These are phyloP conservation scores for Myotis planiceps DNA, from an alignment of 2,797 vertebrate genomes.

Conservation along the genomic window DNA sequence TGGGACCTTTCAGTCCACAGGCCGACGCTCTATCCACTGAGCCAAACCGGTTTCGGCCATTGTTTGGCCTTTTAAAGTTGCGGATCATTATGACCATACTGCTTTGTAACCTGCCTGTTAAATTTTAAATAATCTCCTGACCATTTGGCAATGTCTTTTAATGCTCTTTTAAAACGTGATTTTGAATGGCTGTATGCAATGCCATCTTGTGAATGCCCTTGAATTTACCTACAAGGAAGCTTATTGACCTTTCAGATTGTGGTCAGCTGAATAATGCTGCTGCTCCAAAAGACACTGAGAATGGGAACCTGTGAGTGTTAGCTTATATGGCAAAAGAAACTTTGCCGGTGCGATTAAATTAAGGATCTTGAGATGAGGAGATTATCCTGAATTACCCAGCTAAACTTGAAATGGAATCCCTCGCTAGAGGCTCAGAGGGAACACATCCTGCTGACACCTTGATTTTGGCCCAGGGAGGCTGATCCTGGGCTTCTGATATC, in stretches of 20 bases:
- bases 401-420: not conserved
- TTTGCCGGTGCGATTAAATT: not conserved
- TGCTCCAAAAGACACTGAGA: not conserved
- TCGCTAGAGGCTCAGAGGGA: not conserved
- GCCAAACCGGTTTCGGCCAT: too few relatives aligned
- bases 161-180: not conserved
- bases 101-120: not conserved
- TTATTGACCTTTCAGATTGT: not conserved
- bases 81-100: not conserved
- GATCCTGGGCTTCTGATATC: not conserved
- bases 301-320: not conserved
- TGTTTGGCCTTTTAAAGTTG: not conserved
- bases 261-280: not conserved
- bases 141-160: not conserved
- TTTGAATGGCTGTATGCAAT: not conserved
- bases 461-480: not conserved
- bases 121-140: not conserved
- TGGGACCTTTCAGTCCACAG: too few relatives aligned
- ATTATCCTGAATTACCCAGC: not conserved
- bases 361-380: not conserved
- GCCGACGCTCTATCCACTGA: too few relatives aligned
- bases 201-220: not conserved
- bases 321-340: not conserved
- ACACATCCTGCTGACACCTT: not conserved
- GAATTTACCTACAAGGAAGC: not conserved